Evolutionary conservation across 2,113 vertebrate genomes (phyloP).

Genomic region (Octodon degus): DNA sequence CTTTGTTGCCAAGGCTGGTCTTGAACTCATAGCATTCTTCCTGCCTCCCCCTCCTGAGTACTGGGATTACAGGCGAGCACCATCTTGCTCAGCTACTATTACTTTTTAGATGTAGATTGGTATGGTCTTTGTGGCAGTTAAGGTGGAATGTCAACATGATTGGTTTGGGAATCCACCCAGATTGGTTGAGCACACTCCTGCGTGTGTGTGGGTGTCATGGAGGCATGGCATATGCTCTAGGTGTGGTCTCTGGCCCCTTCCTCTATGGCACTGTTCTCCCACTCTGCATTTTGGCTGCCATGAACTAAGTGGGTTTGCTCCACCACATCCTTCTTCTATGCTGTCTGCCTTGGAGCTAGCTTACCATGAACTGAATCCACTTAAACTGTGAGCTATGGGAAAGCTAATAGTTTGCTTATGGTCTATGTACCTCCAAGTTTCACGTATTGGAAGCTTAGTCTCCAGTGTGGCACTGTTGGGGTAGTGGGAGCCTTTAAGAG

Average conservation of each 20-base stretch:
- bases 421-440: not conserved
- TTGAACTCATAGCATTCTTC: not conserved
- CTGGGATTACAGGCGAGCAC: not conserved
- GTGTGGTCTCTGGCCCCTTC: not conserved
- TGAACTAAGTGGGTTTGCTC: not conserved
- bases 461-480: not conserved
- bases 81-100: not conserved
- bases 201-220: not conserved
- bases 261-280: not conserved
- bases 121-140: not conserved
- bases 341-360: not conserved
- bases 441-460: not conserved
- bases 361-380: not conserved
- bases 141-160: not conserved
- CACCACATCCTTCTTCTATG: not conserved
- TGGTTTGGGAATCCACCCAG: not conserved
- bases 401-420: not conserved
- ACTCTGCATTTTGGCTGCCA: not conserved
- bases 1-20: not conserved
- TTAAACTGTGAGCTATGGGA: not conserved
- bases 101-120: not conserved
- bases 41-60: not conserved
- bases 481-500: not conserved
- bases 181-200: not conserved
- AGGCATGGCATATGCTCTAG: not conserved